Base-by-base conservation (phyloP, 2,797 vertebrate genomes). In the Pantherophis vulpinus region DNA sequence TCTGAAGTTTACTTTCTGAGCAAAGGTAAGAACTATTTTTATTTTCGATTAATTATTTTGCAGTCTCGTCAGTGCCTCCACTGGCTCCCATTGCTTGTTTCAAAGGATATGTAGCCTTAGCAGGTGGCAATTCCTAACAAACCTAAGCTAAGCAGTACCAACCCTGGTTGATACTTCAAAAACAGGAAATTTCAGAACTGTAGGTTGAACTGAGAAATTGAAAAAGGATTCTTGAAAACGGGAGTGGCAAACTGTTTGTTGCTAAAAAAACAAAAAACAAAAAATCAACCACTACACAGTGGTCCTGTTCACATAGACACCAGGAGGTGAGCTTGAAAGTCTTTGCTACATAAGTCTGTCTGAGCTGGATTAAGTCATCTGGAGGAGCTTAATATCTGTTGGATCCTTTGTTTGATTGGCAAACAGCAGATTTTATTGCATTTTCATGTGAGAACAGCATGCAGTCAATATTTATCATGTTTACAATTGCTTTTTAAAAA, bases 281-380 rank as follows among this genome's bases (percentile, higher is more conserved):
- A 60, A 9, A 0, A 51, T 1, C 47, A 51, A 51, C 6, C 23
- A 13, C 20, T 25, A 47, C 74, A 83, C 4, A 83, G 74, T 42
- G 42, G 42, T 42, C 42, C 42, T 42, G 37, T 25, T 47, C 37
- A 83, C 4, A 10, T 47, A 25, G 37, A 47, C 4, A 47, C 37
- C 10, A 83, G 74, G 74, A 83, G 20, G 4, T 47, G 74, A 83
- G 9, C 20, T 12, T 83, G 74, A 25, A 83, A 83, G 20, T 83
- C 74, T 83, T 83, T 25, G 10, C 88, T 55, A 93, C n/a, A 8
- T 20, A 93, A 79, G 79, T 94, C 25, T 86, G 92, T 93, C 91
- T 94, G n/a, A 42, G 47, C 61, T 94, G 79, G 56, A 94, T 87
- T 95, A 91, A 87, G 90, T 95, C 95, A 58, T 93, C 93, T 2